These are phyloP conservation scores for Drosophila ercepeae DNA, from an alignment of 1,140 invertebrate species.

Conservation along the genomic window DNA sequence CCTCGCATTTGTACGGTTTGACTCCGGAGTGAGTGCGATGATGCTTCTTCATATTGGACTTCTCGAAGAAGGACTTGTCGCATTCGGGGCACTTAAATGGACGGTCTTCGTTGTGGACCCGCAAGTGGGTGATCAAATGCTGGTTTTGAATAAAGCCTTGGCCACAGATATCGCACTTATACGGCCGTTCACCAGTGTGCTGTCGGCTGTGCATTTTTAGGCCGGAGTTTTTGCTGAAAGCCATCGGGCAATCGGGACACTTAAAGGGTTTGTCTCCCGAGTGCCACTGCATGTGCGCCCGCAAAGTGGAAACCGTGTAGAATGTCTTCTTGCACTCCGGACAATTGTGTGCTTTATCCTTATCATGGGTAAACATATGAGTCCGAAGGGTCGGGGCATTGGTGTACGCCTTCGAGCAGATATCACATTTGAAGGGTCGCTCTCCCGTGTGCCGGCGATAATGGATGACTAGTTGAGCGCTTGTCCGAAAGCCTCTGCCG, in stretches of 20 bases:
- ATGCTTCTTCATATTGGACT: slow-evolving; percentile 48
- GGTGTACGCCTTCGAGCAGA: slow-evolving; percentile 33
- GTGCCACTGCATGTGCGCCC: slow-evolving; percentile 25
- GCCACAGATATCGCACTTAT: slow-evolving; percentile 28
- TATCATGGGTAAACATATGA: slow-evolving; percentile 30
- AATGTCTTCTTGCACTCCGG: slow-evolving; percentile 30
- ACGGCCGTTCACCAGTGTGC: slow-evolving; percentile 36
- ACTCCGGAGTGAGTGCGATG: slow-evolving; percentile 27
- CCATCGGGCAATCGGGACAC: slow-evolving; percentile 24
- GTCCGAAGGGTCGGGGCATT: slow-evolving; percentile 16
- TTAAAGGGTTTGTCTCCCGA: slow-evolving; percentile 27
- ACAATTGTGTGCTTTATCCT: slow-evolving; percentile 29
- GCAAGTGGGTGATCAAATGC: slow-evolving; percentile 29
- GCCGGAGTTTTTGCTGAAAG: slow-evolving; percentile 32
- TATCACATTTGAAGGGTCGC: slow-evolving; percentile 28
- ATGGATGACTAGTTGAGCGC: slow-evolving; percentile 18
- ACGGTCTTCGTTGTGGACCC: slow-evolving; percentile 40
- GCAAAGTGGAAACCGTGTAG: slow-evolving; percentile 9
- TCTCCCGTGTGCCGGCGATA: slow-evolving; percentile 39
- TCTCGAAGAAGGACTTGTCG: slow-evolving; percentile 51
- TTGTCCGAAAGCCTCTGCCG: slow-evolving; percentile 28
- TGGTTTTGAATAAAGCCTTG: slow-evolving; percentile 36
- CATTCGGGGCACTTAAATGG: slow-evolving; percentile 39
- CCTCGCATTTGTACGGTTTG: slow-evolving; percentile 40
- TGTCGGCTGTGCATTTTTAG: slow-evolving; percentile 35